Evolutionary conservation across 2,113 vertebrate species (phyloP).

Genomic region (Nannospalax galili): DNA sequence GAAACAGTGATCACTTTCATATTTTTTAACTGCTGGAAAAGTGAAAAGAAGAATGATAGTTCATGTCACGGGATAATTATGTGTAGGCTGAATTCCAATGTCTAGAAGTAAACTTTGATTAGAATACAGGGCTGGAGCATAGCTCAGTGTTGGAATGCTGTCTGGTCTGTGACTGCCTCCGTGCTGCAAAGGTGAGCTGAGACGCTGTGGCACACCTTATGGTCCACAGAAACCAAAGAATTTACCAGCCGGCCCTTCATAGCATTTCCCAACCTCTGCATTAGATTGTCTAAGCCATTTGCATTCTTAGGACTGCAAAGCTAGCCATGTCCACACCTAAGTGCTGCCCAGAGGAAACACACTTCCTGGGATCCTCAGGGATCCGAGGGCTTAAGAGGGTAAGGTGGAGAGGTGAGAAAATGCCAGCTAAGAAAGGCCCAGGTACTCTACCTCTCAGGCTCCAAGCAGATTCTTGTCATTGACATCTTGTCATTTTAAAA

Average conservation of each 20-base stretch:
- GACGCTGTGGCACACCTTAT: neutral
- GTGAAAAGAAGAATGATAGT: neutral
- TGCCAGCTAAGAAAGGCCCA: neutral
- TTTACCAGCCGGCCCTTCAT: neutral
- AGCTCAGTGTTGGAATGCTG: too few species aligned
- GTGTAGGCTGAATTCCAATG: neutral
- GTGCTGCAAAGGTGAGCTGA: accelerated
- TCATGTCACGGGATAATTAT: neutral
- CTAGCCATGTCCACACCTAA: neutral
- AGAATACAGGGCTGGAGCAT: neutral
- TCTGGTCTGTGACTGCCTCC: neutral
- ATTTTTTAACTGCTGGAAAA: neutral
- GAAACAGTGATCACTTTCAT: neutral
- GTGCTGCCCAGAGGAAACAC: neutral
- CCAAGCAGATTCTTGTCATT: neutral
- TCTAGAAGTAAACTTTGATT: neutral
- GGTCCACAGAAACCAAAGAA: neutral
- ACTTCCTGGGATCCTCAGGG: too few species aligned
- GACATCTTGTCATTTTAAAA: neutral
- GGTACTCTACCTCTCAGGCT: neutral
- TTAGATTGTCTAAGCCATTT: neutral
- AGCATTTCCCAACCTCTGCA: neutral
- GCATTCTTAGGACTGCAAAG: neutral
- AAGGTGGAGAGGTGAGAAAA: neutral
- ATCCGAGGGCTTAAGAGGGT: neutral